These are phyloP conservation scores for Bombus vancouverensis DNA, from an alignment of 1,140 invertebrate genomes.

Conservation along the genomic window DNA sequence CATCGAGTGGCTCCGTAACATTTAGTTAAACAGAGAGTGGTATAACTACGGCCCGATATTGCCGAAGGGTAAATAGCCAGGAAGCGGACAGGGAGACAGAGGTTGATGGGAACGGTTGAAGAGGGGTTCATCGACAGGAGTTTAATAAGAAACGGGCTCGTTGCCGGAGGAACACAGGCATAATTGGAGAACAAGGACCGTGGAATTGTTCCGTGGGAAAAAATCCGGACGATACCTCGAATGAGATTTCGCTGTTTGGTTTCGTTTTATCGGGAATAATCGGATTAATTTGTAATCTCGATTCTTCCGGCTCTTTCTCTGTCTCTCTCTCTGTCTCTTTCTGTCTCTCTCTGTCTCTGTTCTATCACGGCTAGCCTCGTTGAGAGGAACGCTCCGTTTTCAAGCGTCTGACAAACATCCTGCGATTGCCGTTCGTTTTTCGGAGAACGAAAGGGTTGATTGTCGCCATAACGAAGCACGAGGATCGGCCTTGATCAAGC, in stretches of 20 bases:
- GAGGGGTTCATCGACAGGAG: neutral
- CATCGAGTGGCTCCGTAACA: constrained; percentile 20
- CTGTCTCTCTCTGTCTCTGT: too few relatives aligned
- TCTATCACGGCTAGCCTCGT: neutral
- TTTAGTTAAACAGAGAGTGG: constrained; percentile 33
- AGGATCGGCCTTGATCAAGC: neutral
- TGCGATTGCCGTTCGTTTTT: neutral
- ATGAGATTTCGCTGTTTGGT: constrained; percentile 13
- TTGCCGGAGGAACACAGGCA: neutral
- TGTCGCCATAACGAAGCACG: neutral
- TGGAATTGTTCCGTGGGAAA: constrained; percentile 12
- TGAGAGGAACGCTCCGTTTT: neutral
- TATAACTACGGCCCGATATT: constrained; percentile 3
- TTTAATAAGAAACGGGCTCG: constrained; percentile 36
- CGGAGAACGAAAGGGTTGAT: neutral
- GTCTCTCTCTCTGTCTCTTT: too few relatives aligned
- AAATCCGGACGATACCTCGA: neutral
- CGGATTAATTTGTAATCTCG: constrained; percentile 28
- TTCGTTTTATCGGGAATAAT: constrained; percentile 31
- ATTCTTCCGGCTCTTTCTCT: neutral
- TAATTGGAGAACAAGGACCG: constrained; percentile 22
- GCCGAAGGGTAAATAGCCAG: constrained; percentile 16
- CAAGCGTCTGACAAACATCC: neutral
- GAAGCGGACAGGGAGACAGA: neutral
- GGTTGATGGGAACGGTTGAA: neutral